Evolutionary conservation across 2,797 vertebrate genomes (phyloP).

Genomic region (Enteromius unitaeniatus): DNA sequence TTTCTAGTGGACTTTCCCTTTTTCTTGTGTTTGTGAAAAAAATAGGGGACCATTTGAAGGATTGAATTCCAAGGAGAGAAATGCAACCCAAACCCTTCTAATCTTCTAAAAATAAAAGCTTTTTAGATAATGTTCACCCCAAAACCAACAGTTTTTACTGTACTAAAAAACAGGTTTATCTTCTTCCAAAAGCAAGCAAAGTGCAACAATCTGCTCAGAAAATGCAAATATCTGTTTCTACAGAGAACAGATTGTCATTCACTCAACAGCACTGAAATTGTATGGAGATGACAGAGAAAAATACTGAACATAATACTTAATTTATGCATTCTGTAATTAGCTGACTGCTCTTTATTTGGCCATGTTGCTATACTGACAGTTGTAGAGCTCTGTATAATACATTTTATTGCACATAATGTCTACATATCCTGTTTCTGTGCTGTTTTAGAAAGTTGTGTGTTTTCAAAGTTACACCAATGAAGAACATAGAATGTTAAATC

Average conservation of each 20-base stretch:
- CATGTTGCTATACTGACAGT: not conserved
- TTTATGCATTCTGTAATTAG: not conserved
- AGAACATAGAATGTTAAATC: not conserved
- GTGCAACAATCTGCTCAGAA: constrained; percentile 1
- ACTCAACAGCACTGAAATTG: not conserved
- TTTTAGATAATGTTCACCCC: constrained; percentile 28
- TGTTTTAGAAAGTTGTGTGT: not conserved
- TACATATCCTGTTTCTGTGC: constrained; percentile 14
- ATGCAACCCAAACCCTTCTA: constrained; percentile 20
- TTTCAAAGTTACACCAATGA: not conserved
- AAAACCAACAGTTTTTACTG: constrained; percentile 14
- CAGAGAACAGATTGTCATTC: constrained; percentile 1
- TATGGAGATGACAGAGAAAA: not conserved
- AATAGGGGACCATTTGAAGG: constrained; percentile 21
- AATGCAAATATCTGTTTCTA: not conserved
- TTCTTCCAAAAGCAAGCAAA: not conserved
- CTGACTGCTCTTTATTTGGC: not conserved
- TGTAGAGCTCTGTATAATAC: constrained; percentile 20
- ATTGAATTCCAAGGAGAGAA: constrained; percentile 33
- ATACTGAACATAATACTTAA: constrained; percentile 27
- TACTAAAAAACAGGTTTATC: not conserved
- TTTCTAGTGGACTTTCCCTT: not conserved
- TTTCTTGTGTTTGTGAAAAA: constrained; percentile 11
- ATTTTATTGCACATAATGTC: constrained; percentile 16
- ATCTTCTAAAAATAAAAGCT: constrained; percentile 27